Evolutionary conservation across 2,888 invertebrate genomes (phyloP).

Genomic region (Megamerina dolium): DNA sequence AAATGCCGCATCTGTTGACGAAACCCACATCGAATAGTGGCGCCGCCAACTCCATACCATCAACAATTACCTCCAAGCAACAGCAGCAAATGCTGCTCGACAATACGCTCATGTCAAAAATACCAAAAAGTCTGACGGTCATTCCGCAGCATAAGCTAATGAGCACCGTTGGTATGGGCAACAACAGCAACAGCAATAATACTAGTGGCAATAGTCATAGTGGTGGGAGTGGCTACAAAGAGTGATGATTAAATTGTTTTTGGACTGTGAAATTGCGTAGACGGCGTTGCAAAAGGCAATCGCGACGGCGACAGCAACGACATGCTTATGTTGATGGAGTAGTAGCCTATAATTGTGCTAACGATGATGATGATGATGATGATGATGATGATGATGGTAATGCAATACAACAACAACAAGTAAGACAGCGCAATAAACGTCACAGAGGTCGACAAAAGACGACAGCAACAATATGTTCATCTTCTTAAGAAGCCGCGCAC

Average conservation of each 20-base stretch:
- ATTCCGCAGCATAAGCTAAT: constrained; percentile 59
- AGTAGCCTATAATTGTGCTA: constrained; percentile 3
- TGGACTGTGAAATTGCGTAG: constrained; percentile 21
- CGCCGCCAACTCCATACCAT: too few species aligned
- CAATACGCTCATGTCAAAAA: constrained; percentile 61
- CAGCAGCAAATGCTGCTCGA: constrained; percentile 37
- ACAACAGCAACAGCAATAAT: background rate
- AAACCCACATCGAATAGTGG: constrained; percentile 22
- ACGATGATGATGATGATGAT: background rate
- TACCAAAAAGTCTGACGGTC: constrained; percentile 74
- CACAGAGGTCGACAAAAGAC: background rate
- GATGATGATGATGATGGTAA: background rate
- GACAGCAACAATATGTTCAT: too few species aligned
- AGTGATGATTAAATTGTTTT: constrained; percentile 28
- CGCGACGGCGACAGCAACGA: background rate
- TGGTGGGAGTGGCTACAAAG: constrained; percentile 18
- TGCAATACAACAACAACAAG: background rate
- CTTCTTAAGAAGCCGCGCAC: too few species aligned
- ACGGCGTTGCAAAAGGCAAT: constrained; percentile 6
- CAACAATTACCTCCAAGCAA: constrained; percentile 34
- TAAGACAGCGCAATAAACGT: background rate
- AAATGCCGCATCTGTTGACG: constrained; percentile 23
- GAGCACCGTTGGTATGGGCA: constrained; percentile 16
- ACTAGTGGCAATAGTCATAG: constrained; percentile 12
- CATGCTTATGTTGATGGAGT: background rate